Percentiles rank a stretch among this genome's conserved stretches.
Evolutionary conservation across 2,888 invertebrate species (phyloP).

Genomic region (Conistra vaccinii): DNA sequence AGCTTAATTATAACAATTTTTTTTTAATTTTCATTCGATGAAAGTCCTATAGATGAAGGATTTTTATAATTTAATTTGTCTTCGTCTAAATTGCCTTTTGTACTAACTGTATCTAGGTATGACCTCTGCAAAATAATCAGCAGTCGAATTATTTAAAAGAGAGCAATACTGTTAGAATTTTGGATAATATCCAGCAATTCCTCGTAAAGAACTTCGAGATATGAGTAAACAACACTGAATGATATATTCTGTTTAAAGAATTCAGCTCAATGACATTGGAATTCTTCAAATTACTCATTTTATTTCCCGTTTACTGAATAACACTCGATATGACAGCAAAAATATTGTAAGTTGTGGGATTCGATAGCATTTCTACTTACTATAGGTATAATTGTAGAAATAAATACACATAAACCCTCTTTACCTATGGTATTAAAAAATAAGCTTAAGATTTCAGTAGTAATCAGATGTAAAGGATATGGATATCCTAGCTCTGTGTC

Average conservation of each 20-base stretch:
- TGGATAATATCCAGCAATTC: slow-evolving; percentile 30
- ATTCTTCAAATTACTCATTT: background rate
- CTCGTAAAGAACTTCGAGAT: background rate
- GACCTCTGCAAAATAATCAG: background rate
- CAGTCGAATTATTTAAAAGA: background rate
- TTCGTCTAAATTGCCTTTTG: background rate
- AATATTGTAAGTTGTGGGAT: background rate
- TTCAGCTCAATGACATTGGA: background rate
- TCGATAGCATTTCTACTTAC: background rate
- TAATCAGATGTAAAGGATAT: slow-evolving; percentile 5
- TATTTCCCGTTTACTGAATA: background rate
- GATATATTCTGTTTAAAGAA: slow-evolving; percentile 7
- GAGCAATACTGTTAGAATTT: background rate
- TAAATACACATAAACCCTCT: background rate
- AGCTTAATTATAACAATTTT: background rate
- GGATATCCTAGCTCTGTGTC: background rate
- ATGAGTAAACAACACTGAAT: background rate
- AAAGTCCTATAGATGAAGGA: background rate
- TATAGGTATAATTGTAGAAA: background rate
- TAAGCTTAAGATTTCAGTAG: background rate
- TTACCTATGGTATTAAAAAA: background rate
- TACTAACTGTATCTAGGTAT: background rate
- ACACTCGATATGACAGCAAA: background rate
- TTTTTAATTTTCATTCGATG: background rate
- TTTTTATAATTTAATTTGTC: background rate